Evolutionary conservation across 2,888 invertebrate species (phyloP).

Genomic region (Melieria omissa): DNA sequence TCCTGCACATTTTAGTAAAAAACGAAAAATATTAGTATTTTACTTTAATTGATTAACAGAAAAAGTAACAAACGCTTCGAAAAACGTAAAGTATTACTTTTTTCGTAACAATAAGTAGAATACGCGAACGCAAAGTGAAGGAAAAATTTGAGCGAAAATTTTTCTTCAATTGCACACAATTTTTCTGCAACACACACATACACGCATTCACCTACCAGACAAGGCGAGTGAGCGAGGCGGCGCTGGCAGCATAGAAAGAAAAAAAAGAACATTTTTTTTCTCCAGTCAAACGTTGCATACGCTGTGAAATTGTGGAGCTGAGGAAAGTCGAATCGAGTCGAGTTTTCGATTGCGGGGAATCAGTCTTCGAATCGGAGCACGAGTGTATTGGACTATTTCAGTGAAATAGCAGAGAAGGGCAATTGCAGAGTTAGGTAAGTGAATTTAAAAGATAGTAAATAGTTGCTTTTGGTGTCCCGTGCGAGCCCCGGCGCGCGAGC

Average conservation of each 20-base stretch:
- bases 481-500: no score
- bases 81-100: constrained; percentile 46
- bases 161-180: constrained; percentile 41
- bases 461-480: no score
- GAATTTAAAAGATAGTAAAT: no score
- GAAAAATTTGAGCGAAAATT: constrained; percentile 43
- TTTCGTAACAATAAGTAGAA: constrained; percentile 45
- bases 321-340: no score
- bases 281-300: constrained; percentile 1
- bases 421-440: constrained; percentile 30
- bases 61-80: constrained; percentile 51
- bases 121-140: constrained; percentile 39
- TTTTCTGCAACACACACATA: constrained; percentile 24
- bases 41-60: constrained; percentile 48
- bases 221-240: constrained; percentile 36
- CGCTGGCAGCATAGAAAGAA: constrained; percentile 39
- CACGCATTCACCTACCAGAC: background rate
- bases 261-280: background rate
- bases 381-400: constrained; percentile 14
- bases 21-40: constrained; percentile 44
- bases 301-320: background rate
- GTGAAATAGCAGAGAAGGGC: constrained; percentile 14
- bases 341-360: constrained; percentile 16
- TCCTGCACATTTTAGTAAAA: constrained; percentile 59
- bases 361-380: constrained; percentile 26